Evolutionary conservation across 2,113 vertebrate genomes (phyloP).

Genomic region (Willisornis vidua): DNA sequence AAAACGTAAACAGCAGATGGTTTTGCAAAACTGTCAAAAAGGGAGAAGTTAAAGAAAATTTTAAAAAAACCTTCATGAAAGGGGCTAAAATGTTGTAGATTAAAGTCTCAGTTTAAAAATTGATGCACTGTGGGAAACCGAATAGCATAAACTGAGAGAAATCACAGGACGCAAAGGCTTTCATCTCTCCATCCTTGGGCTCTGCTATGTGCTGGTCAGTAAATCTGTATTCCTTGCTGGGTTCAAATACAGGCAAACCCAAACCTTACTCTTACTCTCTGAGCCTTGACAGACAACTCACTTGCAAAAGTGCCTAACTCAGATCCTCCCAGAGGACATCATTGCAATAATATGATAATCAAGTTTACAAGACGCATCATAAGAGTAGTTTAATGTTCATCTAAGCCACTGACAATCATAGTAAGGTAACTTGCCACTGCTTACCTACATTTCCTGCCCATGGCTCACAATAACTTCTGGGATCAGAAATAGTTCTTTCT

Average conservation of each 20-base stretch:
- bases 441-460: background rate
- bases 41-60: background rate
- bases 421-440: background rate
- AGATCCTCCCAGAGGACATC: background rate
- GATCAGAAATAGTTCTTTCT: background rate
- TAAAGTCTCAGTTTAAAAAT: constrained; percentile 12
- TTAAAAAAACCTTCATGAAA: background rate
- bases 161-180: background rate
- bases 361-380: background rate
- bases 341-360: background rate
- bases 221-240: background rate
- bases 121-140: background rate
- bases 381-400: background rate
- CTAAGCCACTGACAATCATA: background rate
- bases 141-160: background rate
- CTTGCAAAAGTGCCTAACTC: background rate
- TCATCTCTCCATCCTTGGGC: background rate
- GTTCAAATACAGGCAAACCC: background rate
- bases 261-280: background rate
- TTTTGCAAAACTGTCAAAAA: background rate
- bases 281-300: background rate
- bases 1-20: background rate
- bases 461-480: background rate
- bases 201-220: background rate
- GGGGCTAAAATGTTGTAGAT: background rate